A percentile compares a stretch with the other conserved stretches of the same genome.
Evolutionary conservation across 2,797 vertebrate genomes (phyloP).

Genomic region (Crax fasciolata): DNA sequence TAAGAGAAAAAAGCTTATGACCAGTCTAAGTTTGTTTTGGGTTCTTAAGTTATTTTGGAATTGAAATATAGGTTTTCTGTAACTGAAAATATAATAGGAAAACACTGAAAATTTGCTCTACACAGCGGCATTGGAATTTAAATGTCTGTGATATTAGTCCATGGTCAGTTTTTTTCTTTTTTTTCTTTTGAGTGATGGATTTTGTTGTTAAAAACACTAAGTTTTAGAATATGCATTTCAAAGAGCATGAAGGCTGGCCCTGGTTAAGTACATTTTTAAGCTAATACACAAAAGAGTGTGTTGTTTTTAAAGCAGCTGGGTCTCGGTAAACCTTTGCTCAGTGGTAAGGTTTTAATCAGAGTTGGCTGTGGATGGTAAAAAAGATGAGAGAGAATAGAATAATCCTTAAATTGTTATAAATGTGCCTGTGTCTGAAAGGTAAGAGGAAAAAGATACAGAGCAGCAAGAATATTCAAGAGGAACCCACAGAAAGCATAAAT

Average conservation of each 20-base stretch:
- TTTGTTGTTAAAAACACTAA: constrained; percentile 24
- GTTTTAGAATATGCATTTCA: background rate
- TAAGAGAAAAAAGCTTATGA: constrained; percentile 50
- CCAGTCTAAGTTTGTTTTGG: constrained; percentile 65
- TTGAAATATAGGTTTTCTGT: constrained; percentile 48
- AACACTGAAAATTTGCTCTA: constrained; percentile 52
- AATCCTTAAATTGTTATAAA: background rate
- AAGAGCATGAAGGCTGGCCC: background rate
- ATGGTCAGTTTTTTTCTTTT: background rate
- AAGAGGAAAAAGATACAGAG: background rate
- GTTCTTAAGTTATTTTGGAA: constrained; percentile 51
- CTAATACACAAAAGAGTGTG: background rate
- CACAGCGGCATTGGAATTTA: constrained; percentile 52
- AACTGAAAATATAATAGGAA: constrained; percentile 66
- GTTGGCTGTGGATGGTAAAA: background rate
- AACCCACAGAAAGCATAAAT: background rate
- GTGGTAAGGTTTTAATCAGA: background rate
- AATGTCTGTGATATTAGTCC: constrained; percentile 4
- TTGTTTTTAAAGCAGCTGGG: background rate
- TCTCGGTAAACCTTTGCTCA: background rate
- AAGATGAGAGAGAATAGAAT: background rate
- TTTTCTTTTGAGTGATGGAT: background rate
- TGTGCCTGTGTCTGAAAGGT: background rate
- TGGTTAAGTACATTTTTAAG: background rate
- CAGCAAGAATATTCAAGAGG: background rate